A percentile compares a stretch with the other conserved stretches of the same genome.
Evolutionary conservation across 2,797 vertebrate species (phyloP).

Genomic region (Catamblyrhynchus diadema): DNA sequence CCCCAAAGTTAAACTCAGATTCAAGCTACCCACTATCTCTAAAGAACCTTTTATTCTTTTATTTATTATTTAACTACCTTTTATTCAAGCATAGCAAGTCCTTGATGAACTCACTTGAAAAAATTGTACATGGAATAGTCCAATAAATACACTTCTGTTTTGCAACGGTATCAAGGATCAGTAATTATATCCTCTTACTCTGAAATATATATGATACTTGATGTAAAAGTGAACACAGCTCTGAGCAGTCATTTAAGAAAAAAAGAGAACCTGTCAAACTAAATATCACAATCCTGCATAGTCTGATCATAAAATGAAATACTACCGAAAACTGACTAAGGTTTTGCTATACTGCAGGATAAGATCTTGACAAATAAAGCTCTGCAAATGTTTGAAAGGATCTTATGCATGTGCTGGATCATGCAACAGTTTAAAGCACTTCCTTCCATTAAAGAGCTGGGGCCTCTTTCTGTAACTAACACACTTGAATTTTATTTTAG

Average conservation of each 20-base stretch:
- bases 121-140: background rate
- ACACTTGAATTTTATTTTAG: background rate
- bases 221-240: background rate
- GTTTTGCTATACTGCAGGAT: background rate
- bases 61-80: too few relatives aligned
- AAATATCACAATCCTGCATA: background rate
- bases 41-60: background rate
- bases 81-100: background rate
- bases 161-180: background rate
- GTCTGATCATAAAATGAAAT: background rate
- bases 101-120: background rate
- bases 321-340: background rate
- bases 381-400: background rate
- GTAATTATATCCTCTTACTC: background rate
- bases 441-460: background rate
- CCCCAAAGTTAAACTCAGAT: background rate
- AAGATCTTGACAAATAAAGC: background rate
- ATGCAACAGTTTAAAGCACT: background rate
- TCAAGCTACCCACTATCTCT: background rate
- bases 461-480: background rate
- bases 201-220: background rate
- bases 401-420: background rate
- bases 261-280: background rate
- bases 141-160: background rate
- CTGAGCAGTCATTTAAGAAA: background rate